These are phyloP conservation scores for pig (Sus scrofa) DNA, from an alignment of 2,113 vertebrate species.

Conservation along the genomic window DNA sequence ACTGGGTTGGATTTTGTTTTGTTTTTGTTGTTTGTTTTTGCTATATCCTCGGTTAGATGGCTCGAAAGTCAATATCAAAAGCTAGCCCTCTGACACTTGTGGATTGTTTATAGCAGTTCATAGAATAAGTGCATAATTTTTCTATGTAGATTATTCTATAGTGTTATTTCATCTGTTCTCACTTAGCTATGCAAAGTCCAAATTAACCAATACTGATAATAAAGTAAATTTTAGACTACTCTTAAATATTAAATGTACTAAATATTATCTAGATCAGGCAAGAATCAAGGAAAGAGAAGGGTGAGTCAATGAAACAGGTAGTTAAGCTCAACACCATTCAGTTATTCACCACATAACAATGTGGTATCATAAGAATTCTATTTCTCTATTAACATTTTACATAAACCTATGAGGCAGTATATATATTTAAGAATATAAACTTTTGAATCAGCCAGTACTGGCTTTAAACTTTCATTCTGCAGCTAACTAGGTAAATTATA, in stretches of 20 bases:
- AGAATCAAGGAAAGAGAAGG: background rate
- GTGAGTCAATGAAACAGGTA: background rate
- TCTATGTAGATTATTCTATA: background rate
- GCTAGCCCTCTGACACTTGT: background rate
- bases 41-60: background rate
- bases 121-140: background rate
- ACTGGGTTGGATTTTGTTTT: background rate
- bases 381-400: background rate
- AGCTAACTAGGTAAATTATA: background rate
- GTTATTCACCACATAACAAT: background rate
- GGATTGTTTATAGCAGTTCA: background rate
- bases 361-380: background rate
- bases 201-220: background rate
- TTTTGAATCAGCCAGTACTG: background rate
- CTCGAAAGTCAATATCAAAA: background rate
- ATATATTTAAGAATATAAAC: background rate
- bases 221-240: background rate
- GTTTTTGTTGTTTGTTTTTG: background rate
- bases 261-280: background rate
- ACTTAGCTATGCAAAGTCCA: background rate
- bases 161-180: background rate
- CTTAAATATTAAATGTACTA: background rate
- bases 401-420: background rate
- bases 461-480: slow-evolving; percentile 27
- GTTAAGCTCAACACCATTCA: background rate